Conservation (phyloP, 2,888 invertebrate genomes). For the Labia minor region DNA sequence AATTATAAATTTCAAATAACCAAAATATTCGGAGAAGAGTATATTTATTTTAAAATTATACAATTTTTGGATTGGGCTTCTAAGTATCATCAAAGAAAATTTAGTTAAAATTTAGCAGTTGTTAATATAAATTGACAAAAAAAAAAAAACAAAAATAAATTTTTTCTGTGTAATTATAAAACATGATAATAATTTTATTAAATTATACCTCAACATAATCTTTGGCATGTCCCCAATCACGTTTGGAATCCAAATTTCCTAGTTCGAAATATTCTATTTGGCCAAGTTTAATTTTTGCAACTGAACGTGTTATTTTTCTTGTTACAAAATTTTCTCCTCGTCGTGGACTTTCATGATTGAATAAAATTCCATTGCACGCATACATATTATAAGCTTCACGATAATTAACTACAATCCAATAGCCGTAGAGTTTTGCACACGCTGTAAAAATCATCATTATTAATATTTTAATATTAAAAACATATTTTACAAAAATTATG, state of each 20-base stretch:
- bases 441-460: conserved; percentile 44
- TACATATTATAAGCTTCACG: conserved; percentile 91
- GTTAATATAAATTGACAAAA: too few relatives aligned
- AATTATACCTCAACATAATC: conserved; percentile 82
- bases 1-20: too few relatives aligned
- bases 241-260: conserved; percentile 86
- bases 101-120: too few relatives aligned
- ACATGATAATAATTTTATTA: conserved; percentile 3
- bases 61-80: too few relatives aligned
- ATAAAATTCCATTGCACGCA: conserved; percentile 90
- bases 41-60: too few relatives aligned
- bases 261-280: conserved; percentile 75
- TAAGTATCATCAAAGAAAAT: too few relatives aligned
- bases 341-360: conserved; percentile 93
- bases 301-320: conserved; percentile 91
- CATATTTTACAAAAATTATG: too few relatives aligned
- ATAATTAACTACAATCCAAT: conserved; percentile 93
- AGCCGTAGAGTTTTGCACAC: conserved; percentile 89
- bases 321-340: conserved; percentile 98
- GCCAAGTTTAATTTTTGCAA: conserved; percentile 89
- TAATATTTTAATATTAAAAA: conserved; percentile 17
- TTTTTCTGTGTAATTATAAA: too few relatives aligned
- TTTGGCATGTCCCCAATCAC: conserved; percentile 97
- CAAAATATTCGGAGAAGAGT: too few relatives aligned
- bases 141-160: too few relatives aligned